A percentile compares a stretch with the other conserved stretches of the same genome.
Conservation (phyloP, 2,113 vertebrate species). For the Poicephalus gulielmi region DNA sequence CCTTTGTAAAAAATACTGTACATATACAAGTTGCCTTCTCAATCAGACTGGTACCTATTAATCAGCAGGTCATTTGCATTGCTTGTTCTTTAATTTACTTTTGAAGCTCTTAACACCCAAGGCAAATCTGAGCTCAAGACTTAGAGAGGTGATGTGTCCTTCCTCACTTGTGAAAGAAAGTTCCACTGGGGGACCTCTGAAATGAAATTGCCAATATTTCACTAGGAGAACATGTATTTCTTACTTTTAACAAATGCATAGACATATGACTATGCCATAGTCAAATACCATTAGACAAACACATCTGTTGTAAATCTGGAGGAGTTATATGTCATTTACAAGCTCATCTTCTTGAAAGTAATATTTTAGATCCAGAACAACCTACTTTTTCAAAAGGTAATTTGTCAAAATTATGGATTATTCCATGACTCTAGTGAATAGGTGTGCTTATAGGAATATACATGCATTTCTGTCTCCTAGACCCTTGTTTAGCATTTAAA, state of each 20-base stretch:
- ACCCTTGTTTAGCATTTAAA: neutral
- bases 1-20: neutral
- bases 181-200: neutral
- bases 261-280: neutral
- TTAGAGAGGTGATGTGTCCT: neutral
- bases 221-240: neutral
- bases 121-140: neutral
- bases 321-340: neutral
- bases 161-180: neutral
- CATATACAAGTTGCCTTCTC: neutral
- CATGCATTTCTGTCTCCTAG: neutral
- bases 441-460: neutral
- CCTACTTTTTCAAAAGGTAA: neutral
- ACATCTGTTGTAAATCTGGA: neutral
- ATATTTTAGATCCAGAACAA: neutral
- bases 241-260: neutral
- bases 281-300: neutral
- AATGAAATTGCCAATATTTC: neutral
- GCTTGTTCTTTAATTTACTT: neutral
- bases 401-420: neutral
- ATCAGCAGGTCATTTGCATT: neutral
- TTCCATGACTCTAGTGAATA: neutral
- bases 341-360: neutral
- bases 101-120: neutral
- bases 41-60: neutral